A percentile compares a stretch with the other conserved stretches of the same genome.
phyloP scores from a whole-genome alignment of 1,140 invertebrate genomes.

The Pseudomyrmex pallidus region DNA sequence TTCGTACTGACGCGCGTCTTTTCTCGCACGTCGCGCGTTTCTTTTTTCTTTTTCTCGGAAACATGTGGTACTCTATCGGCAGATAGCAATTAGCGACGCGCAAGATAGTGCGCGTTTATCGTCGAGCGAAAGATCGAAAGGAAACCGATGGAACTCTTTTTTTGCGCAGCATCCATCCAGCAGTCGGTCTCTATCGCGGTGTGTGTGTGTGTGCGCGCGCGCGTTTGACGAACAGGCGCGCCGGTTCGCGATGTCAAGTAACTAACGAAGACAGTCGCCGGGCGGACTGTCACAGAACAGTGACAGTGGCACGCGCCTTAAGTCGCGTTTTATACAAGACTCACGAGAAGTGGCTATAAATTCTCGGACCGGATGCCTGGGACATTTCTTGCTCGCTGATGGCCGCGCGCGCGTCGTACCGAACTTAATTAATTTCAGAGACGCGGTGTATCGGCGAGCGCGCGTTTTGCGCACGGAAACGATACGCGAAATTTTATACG shows the following conservation, averaged over 20 bases:
- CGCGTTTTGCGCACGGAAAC: background rate
- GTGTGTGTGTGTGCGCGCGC: constrained; percentile 5
- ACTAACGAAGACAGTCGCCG: constrained; percentile 69
- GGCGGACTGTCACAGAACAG: constrained; percentile 62
- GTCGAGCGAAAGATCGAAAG: constrained; percentile 14
- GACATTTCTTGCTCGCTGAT: constrained; percentile 60
- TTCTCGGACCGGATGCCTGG: constrained; percentile 47
- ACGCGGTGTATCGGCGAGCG: background rate
- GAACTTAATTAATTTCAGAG: constrained; percentile 61
- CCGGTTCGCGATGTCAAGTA: constrained; percentile 72
- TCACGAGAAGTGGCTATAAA: constrained; percentile 58
- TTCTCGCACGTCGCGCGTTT: background rate
- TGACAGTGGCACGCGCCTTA: constrained; percentile 73
- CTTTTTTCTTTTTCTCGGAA: constrained; percentile 20
- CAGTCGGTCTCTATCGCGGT: background rate
- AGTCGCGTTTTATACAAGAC: constrained; percentile 45
- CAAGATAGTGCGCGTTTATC: constrained; percentile 31
- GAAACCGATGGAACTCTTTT: constrained; percentile 56
- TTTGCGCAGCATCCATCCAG: constrained; percentile 8
- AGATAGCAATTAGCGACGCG: constrained; percentile 24
- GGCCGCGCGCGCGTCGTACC: constrained; percentile 24
- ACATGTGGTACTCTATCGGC: constrained; percentile 8
- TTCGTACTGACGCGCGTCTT: constrained; percentile 13
- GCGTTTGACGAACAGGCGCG: constrained; percentile 10
- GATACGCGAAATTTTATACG: too few relatives aligned